Evolutionary conservation across 2,797 vertebrate species (phyloP), one percentile per base, ranked within the genome.

Genomic region (Taenioides sp.): DNA sequence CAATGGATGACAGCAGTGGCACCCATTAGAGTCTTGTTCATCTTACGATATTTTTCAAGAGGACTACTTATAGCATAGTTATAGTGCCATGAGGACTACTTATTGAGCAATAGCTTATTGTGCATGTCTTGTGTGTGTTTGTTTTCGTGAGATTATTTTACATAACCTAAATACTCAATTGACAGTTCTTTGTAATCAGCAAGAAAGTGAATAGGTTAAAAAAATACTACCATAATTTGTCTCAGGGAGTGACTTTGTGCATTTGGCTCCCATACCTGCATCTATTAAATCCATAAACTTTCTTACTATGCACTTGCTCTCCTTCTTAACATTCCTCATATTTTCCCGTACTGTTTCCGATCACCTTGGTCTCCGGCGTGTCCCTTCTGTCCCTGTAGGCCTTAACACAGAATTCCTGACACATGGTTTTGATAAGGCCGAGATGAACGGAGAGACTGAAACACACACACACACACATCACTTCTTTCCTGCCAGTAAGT

Each of bases 391-490:
- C 89, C 86, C 90, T 91, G 84, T 78, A 88, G 88, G 88, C 86
- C 89, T 86, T 86, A 71, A 25, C 64, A 62, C 74, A 70, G 80
- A 75, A 62, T 54, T 71, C 71, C 80, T 60, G 60, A 93, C 94
- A 94, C 92, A 94, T 94, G 94, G 93, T 93, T 94, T 94, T 92
- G 91, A 95, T 94, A 92, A 92, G 84, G 81, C 86, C 69, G 73
- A 85, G 82, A 82, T 58, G 70, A 88, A 85, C 69, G 81, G 81
- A 84, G 87, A 78, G 85, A 89, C 82, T 76, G 89, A 91, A 84
- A 89, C 83, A 89, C 88, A 87, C 86, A 90, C 91, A 92, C 92
- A 92, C 78, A 89, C 88, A 92, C 91, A 87, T 88, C 89, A 84
- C 79, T 86, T 47, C 76, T 83, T 27, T 18, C 28, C 31, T 93